A percentile compares a stretch with the other conserved stretches of the same genome.
Evolutionary conservation across 92 coral and sea anemone genomes (phyloP).

Genomic region (Ricordea florida): DNA sequence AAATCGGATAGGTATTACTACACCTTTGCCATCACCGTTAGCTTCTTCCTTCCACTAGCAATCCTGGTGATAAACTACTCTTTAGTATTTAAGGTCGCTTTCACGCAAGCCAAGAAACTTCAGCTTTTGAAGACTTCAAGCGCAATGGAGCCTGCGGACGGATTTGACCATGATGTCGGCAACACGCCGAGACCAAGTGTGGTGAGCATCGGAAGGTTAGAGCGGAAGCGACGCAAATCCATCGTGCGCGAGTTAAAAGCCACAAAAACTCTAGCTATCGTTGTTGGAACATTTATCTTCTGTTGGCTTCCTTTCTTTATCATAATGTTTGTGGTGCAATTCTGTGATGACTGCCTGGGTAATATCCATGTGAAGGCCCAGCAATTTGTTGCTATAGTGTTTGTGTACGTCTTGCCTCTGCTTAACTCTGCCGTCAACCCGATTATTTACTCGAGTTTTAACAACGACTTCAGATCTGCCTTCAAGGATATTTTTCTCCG

Average conservation of each 20-base stretch:
- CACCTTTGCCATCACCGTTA: slow-evolving; percentile 71
- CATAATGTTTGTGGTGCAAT: slow-evolving; percentile 76
- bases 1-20: slow-evolving; percentile 84
- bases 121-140: slow-evolving; percentile 40
- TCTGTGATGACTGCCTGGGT: slow-evolving; percentile 53
- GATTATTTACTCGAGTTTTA: slow-evolving; percentile 91
- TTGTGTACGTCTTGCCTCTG: slow-evolving; percentile 86
- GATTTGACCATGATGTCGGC: slow-evolving; percentile 22
- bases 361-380: slow-evolving; percentile 47
- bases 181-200: slow-evolving; percentile 59
- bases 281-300: slow-evolving; percentile 88
- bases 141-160: slow-evolving; percentile 41
- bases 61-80: slow-evolving; percentile 87
- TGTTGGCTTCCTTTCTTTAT: slow-evolving; percentile 95
- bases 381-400: slow-evolving; percentile 75
- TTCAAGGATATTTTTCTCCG: slow-evolving; percentile 80
- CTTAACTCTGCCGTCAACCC: slow-evolving; percentile 94
- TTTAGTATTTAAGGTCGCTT: slow-evolving; percentile 89
- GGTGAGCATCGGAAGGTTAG: slow-evolving; percentile 69
- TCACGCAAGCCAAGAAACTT: slow-evolving; percentile 83
- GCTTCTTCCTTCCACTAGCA: slow-evolving; percentile 82
- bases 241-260: slow-evolving; percentile 95
- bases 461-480: slow-evolving; percentile 88
- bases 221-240: slow-evolving; percentile 75
- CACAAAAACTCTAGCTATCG: slow-evolving; percentile 92